phyloP scores from a whole-genome alignment of 1,140 invertebrate species.

The Orius insidiosus region DNA sequence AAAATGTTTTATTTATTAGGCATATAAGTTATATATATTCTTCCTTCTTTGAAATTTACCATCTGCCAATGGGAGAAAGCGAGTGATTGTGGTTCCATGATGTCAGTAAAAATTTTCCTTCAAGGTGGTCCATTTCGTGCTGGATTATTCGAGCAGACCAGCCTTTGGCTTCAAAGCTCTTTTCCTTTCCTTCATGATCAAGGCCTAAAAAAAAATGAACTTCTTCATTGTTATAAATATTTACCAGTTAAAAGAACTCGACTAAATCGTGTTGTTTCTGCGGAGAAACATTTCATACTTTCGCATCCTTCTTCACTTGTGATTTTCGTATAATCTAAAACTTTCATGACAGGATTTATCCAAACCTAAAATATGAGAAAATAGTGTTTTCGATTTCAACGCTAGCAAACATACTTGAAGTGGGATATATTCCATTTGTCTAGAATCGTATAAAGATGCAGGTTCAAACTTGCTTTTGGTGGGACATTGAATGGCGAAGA shows the following conservation, averaged over 20 bases:
- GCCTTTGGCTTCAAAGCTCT: slow-evolving; percentile 33
- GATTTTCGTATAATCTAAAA: slow-evolving; percentile 40
- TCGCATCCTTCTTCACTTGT: slow-evolving; percentile 45
- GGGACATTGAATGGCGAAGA: slow-evolving; percentile 41
- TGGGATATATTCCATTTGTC: slow-evolving; percentile 38
- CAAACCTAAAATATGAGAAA: too few species aligned
- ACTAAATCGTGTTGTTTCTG: slow-evolving; percentile 45
- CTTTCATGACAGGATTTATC: slow-evolving; percentile 50
- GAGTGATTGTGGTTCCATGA: slow-evolving; percentile 45
- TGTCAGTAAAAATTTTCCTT: slow-evolving; percentile 48
- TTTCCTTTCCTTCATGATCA: slow-evolving; percentile 32
- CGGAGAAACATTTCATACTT: slow-evolving; percentile 46
- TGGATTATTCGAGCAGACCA: slow-evolving; percentile 56
- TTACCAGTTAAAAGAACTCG: slow-evolving; percentile 39
- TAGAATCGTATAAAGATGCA: slow-evolving; percentile 15
- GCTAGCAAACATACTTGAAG: too few species aligned
- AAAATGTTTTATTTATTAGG: slow-evolving; percentile 14
- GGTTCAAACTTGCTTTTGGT: slow-evolving; percentile 24
- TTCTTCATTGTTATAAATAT: background rate
- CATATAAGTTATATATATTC: slow-evolving; percentile 23
- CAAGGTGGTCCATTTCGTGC: slow-evolving; percentile 62
- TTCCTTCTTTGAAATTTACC: slow-evolving; percentile 34
- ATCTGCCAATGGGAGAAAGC: slow-evolving; percentile 35
- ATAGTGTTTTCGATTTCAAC: too few species aligned
- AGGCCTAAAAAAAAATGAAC: slow-evolving; percentile 30